A percentile compares a stretch with the other conserved stretches of the same genome.
Conservation (phyloP, 2,888 invertebrate genomes). For the Morpho achilles region DNA sequence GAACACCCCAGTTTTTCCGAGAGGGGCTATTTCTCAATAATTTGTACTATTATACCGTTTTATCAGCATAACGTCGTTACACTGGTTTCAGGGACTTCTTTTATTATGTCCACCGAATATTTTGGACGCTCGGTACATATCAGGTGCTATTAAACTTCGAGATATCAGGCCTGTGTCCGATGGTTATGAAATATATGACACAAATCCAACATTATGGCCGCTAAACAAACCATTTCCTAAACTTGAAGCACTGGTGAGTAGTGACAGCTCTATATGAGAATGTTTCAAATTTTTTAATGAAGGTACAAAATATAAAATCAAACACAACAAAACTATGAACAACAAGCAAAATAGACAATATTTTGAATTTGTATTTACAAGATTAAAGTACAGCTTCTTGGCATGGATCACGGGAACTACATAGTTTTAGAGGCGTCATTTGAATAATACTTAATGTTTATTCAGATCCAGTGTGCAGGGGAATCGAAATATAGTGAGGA, state of each 20-base stretch:
- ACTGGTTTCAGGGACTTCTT: constrained; percentile 64
- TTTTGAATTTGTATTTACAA: too few relatives aligned
- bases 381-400: too few relatives aligned
- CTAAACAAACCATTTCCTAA: constrained; percentile 82
- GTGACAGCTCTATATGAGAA: too few relatives aligned
- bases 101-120: constrained; percentile 63
- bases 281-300: too few relatives aligned
- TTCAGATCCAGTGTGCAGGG: constrained; percentile 79
- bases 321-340: too few relatives aligned
- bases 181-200: constrained; percentile 80
- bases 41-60: constrained; percentile 51
- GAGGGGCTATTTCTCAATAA: not conserved
- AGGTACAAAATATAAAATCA: too few relatives aligned
- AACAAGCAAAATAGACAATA: too few relatives aligned
- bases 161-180: constrained; percentile 74
- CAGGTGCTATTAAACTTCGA: constrained; percentile 59
- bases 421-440: too few relatives aligned
- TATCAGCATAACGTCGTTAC: constrained; percentile 68
- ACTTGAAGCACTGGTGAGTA: constrained; percentile 68
- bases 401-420: too few relatives aligned
- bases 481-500: constrained; percentile 84
- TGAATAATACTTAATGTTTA: not conserved
- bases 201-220: constrained; percentile 81
- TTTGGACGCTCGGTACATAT: constrained; percentile 53
- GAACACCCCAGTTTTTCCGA: not conserved